Evolutionary conservation across 2,797 vertebrate species (phyloP).

Genomic region (Pogoniulus pusillus): DNA sequence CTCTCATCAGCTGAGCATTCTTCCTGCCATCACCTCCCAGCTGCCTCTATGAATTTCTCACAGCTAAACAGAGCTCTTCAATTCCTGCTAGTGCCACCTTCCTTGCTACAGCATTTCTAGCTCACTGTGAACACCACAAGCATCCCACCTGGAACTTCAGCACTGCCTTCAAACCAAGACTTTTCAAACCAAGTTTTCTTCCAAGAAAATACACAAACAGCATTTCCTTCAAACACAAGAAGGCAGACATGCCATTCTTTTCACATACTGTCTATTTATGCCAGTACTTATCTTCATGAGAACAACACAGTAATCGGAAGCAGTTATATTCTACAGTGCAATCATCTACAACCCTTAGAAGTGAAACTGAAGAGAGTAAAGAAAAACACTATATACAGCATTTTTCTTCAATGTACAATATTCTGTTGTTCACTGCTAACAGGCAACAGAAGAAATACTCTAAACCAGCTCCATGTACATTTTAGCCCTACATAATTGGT

Average conservation of each 20-base stretch:
- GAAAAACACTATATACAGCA: not conserved
- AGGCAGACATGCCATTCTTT: not conserved
- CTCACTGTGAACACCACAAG: not conserved
- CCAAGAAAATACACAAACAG: not conserved
- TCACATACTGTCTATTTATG: not conserved
- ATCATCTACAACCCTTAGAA: not conserved
- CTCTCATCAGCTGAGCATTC: no score
- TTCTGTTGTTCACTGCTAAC: not conserved
- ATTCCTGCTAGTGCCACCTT: not conserved
- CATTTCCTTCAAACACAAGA: not conserved
- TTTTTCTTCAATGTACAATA: not conserved
- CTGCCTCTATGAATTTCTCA: not conserved
- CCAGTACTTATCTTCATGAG: not conserved
- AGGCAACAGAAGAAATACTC: not conserved
- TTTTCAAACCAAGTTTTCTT: not conserved
- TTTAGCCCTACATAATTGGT: not conserved
- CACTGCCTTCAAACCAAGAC: not conserved
- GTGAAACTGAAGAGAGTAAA: not conserved
- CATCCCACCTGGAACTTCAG: not conserved
- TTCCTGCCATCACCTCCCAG: not conserved
- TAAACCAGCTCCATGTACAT: not conserved
- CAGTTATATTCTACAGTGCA: not conserved
- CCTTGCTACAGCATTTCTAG: not conserved
- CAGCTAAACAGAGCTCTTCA: not conserved
- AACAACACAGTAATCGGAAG: not conserved